Conservation (phyloP, 2,113 vertebrate species). For the Capra hircus region DNA sequence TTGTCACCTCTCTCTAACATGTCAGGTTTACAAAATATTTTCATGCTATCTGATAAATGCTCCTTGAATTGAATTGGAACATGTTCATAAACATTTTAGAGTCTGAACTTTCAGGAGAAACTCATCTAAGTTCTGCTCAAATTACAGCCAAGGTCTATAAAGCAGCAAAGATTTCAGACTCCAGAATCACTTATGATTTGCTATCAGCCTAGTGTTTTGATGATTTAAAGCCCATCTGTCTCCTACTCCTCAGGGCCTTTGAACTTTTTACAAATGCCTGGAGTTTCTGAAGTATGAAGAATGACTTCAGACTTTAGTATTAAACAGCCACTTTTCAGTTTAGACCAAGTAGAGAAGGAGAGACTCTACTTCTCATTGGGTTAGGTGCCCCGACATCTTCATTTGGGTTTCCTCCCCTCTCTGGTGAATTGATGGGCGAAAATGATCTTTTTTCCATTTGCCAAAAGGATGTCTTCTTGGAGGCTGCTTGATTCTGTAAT, state of each 20-base stretch:
- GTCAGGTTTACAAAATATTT: conserved; percentile 28
- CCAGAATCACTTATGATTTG: conserved; percentile 45
- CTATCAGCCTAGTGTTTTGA: conserved; percentile 4
- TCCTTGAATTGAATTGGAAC: conserved; percentile 27
- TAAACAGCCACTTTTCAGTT: not conserved
- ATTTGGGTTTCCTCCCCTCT: not conserved
- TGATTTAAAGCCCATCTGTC: conserved; percentile 45
- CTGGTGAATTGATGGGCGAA: not conserved
- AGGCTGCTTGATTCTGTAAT: not conserved
- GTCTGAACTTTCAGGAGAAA: conserved; percentile 43
- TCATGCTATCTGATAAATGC: not conserved
- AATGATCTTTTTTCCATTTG: not conserved
- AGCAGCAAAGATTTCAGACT: conserved; percentile 42
- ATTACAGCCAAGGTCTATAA: conserved; percentile 45
- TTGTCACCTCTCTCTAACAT: not conserved
- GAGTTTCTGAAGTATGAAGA: not conserved
- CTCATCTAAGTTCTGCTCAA: conserved; percentile 30
- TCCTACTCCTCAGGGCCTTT: not conserved
- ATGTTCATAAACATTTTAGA: conserved; percentile 43
- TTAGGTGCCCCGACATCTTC: not conserved
- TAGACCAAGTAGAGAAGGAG: not conserved
- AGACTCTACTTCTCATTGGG: not conserved
- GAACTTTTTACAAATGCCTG: conserved; percentile 35
- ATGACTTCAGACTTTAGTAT: not conserved
- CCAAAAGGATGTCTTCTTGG: not conserved